Conservation (phyloP, 1,140 invertebrate genomes). For the Adoxophyes honmai region DNA sequence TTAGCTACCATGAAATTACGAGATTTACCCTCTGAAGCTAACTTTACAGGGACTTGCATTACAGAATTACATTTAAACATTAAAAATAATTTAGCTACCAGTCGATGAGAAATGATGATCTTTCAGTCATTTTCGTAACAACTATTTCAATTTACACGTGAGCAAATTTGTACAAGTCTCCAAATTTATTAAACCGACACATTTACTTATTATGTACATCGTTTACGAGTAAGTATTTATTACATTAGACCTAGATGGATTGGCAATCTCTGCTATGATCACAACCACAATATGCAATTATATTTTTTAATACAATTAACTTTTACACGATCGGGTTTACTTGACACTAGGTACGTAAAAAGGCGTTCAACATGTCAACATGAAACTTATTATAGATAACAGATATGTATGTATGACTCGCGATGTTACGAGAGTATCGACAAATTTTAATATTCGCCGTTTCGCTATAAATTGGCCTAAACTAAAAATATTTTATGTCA, state of each 20-base stretch:
- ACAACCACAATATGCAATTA: slow-evolving; percentile 72
- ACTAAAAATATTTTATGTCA: too few relatives aligned
- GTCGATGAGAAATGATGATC: slow-evolving; percentile 68
- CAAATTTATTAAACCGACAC: slow-evolving; percentile 65
- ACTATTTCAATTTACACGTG: slow-evolving; percentile 62
- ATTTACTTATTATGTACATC: slow-evolving; percentile 61
- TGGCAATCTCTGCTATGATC: slow-evolving; percentile 69
- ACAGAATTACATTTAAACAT: slow-evolving; percentile 20
- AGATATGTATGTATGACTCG: slow-evolving; percentile 47
- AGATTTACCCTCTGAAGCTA: neutral
- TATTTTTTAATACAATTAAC: slow-evolving; percentile 47
- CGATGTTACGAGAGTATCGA: neutral
- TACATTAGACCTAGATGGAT: slow-evolving; percentile 45
- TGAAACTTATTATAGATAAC: slow-evolving; percentile 54
- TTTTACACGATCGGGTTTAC: slow-evolving; percentile 18
- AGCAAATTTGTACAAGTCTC: slow-evolving; percentile 75
- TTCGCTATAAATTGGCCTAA: too few relatives aligned
- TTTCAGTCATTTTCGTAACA: slow-evolving; percentile 56
- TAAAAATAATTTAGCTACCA: slow-evolving; percentile 55
- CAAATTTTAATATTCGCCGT: neutral
- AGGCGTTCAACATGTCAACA: slow-evolving; percentile 29
- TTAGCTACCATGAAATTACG: too few relatives aligned
- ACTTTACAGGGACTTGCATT: neutral
- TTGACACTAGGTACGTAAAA: neutral
- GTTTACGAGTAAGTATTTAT: slow-evolving; percentile 22